A percentile compares a stretch with the other conserved stretches of the same genome.
phyloP scores from a whole-genome alignment of 2,797 vertebrate species.

The Neostethus bicornis region DNA sequence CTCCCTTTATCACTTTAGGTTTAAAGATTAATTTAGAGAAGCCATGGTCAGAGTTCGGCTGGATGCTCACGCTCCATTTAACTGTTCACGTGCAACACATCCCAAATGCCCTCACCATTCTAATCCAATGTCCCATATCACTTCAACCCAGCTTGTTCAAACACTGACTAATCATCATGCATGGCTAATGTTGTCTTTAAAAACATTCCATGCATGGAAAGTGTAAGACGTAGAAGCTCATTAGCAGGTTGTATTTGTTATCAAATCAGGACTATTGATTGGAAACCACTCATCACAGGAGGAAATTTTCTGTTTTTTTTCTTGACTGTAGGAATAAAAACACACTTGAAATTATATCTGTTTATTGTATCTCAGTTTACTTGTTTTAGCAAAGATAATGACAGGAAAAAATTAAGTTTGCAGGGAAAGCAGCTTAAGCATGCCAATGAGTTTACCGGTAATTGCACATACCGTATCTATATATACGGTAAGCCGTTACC shows the following conservation, averaged over 20 bases:
- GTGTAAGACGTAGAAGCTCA: slow-evolving; percentile 54
- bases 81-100: slow-evolving; percentile 42
- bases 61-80: slow-evolving; percentile 26
- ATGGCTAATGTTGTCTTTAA: slow-evolving; percentile 40
- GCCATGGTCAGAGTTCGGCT: slow-evolving; percentile 56
- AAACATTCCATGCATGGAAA: slow-evolving; percentile 46
- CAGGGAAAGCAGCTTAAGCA: not conserved
- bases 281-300: slow-evolving; percentile 12
- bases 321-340: slow-evolving; percentile 39
- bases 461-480: no score
- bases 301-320: slow-evolving; percentile 36
- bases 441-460: not conserved
- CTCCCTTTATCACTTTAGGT: slow-evolving; percentile 50
- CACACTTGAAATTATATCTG: slow-evolving; percentile 40
- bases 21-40: slow-evolving; percentile 68
- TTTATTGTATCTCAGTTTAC: slow-evolving; percentile 25
- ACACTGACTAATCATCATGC: slow-evolving; percentile 57
- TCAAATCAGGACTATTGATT: slow-evolving; percentile 61
- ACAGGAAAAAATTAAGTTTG: slow-evolving; percentile 30
- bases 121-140: slow-evolving; percentile 30
- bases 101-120: slow-evolving; percentile 31
- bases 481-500: no score
- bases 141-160: slow-evolving; percentile 45
- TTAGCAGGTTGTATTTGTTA: slow-evolving; percentile 61
- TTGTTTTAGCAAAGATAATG: slow-evolving; percentile 42